Conservation (phyloP, 2,888 invertebrate species). For the Meganola albula region DNA sequence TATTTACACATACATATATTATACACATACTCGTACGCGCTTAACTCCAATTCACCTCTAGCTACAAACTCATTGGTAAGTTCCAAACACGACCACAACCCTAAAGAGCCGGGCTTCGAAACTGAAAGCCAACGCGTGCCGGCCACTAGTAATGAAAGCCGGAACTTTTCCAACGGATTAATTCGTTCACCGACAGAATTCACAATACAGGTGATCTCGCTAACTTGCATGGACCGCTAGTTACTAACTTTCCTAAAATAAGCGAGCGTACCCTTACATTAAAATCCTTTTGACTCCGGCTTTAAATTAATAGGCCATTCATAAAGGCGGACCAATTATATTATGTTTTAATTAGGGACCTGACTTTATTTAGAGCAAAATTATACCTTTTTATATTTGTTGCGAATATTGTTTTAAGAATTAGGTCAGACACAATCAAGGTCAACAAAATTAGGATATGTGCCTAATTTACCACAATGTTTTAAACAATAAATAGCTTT, state of each 20-base stretch:
- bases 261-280: conserved; percentile 36
- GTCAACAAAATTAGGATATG: too few species aligned
- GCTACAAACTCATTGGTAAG: conserved; percentile 16
- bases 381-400: conserved; percentile 28
- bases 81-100: conserved; percentile 7
- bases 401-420: too few species aligned
- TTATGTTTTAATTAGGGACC: conserved; percentile 41
- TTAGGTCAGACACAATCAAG: too few species aligned
- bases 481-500: neutral
- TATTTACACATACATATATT: too few species aligned
- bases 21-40: too few species aligned
- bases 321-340: conserved; percentile 41
- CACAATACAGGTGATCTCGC: conserved; percentile 40
- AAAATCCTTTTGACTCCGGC: conserved; percentile 41
- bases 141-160: conserved; percentile 39
- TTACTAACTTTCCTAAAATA: conserved; percentile 38
- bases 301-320: conserved; percentile 44
- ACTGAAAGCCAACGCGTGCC: conserved; percentile 23
- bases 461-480: too few species aligned
- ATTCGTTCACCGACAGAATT: conserved; percentile 26
- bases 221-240: conserved; percentile 28
- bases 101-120: conserved; percentile 13
- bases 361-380: conserved; percentile 32
- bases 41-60: neutral
- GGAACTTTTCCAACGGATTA: conserved; percentile 48